Conservation (phyloP, 1,140 invertebrate genomes). For the Lucilia cuprina region DNA sequence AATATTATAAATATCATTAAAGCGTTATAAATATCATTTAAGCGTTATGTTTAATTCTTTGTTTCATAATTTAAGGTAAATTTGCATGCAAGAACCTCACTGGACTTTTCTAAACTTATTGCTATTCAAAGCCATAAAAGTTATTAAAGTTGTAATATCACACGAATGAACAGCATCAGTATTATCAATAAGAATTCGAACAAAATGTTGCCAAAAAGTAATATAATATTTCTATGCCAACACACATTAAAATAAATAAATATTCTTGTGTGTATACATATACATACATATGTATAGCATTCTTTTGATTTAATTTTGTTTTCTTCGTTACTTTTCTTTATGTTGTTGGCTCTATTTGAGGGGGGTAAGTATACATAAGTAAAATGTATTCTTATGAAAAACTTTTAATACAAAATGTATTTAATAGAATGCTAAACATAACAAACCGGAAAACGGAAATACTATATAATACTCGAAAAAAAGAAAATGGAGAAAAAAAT, state of each 20-base stretch:
- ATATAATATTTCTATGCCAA: background rate
- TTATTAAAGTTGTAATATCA: background rate
- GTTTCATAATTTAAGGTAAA: too few relatives aligned
- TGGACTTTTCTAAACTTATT: background rate
- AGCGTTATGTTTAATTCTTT: too few relatives aligned
- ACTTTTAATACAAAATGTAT: background rate
- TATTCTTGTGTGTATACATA: background rate
- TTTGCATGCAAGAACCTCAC: too few relatives aligned
- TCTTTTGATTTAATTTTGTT: background rate
- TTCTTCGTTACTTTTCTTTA: background rate
- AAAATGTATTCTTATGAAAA: background rate
- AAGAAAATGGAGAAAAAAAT: background rate
- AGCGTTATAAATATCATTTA: too few relatives aligned
- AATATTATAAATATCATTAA: too few relatives aligned
- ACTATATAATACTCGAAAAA: background rate
- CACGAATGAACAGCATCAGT: background rate
- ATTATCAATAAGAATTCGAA: background rate
- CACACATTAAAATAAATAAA: background rate
- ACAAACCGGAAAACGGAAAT: slow-evolving; percentile 1
- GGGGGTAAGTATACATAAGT: too few relatives aligned
- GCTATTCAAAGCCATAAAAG: background rate
- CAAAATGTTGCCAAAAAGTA: background rate
- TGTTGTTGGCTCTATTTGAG: background rate
- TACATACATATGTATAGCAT: background rate
- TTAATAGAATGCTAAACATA: background rate